These are phyloP conservation scores for Drosophila pseudoananassae DNA, from an alignment of 1,140 invertebrate genomes.

Conservation along the genomic window DNA sequence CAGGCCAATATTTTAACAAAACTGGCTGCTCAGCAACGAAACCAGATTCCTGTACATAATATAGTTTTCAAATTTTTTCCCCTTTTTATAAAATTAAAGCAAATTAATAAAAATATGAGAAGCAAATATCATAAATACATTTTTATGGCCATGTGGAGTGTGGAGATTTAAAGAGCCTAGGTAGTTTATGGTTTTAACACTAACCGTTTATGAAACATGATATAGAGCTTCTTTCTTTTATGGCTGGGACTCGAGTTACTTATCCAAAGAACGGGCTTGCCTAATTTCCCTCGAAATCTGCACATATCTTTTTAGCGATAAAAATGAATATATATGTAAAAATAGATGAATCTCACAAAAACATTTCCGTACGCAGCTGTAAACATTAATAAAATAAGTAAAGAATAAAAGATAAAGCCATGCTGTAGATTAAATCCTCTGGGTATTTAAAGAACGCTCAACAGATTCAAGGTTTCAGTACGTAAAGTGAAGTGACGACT, in stretches of 20 bases:
- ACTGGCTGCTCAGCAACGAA: background rate
- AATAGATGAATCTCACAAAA: conserved; percentile 9
- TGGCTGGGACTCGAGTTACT: background rate
- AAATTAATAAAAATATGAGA: background rate
- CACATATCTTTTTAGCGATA: conserved; percentile 16
- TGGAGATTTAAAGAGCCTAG: background rate
- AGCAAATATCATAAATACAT: background rate
- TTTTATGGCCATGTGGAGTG: background rate
- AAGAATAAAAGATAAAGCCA: conserved; percentile 25
- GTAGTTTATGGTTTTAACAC: background rate
- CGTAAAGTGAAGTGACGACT: conserved; percentile 9
- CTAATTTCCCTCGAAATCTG: background rate
- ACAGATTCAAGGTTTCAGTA: conserved; percentile 33
- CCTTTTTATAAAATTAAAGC: background rate
- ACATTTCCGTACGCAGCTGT: conserved; percentile 10
- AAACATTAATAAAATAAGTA: conserved; percentile 22
- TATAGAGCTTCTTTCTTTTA: background rate
- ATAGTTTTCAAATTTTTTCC: background rate
- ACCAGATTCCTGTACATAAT: conserved; percentile 35
- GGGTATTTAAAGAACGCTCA: conserved; percentile 22
- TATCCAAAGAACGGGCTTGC: background rate
- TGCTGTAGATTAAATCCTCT: conserved; percentile 22
- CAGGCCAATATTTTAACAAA: conserved; percentile 25
- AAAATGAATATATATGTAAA: background rate
- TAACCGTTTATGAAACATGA: background rate